Conservation (phyloP, 1,140 invertebrate species). For the Stenopsyche tienmushanensis region DNA sequence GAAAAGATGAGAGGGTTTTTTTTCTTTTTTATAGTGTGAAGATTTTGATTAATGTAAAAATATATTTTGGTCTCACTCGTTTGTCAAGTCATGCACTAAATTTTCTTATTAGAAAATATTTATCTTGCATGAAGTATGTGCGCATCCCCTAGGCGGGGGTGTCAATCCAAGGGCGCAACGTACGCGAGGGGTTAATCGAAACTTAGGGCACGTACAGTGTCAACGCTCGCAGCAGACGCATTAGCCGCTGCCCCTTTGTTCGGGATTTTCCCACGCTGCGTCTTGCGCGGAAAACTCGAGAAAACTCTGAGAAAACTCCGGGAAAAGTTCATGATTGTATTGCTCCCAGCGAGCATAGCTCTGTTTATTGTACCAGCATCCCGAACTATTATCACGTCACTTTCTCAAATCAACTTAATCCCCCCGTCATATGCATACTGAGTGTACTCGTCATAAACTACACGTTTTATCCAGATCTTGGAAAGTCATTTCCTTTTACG, state of each 20-base stretch:
- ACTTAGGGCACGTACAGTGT: slow-evolving; percentile 12
- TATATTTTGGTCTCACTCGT: too few species aligned
- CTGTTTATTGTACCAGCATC: neutral
- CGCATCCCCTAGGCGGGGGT: too few species aligned
- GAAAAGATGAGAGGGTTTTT: too few species aligned
- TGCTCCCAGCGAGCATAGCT: neutral
- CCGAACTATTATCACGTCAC: neutral
- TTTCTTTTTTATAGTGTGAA: too few species aligned
- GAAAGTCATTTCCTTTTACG: too few species aligned
- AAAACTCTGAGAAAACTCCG: slow-evolving; percentile 23
- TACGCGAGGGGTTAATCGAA: neutral
- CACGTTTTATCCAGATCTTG: too few species aligned
- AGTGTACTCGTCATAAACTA: too few species aligned
- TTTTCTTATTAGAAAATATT: too few species aligned
- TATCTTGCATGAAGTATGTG: too few species aligned
- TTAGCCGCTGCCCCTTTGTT: slow-evolving; percentile 28
- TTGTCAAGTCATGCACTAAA: too few species aligned
- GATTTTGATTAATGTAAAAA: too few species aligned
- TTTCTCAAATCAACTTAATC: neutral
- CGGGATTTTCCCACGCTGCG: slow-evolving; percentile 29
- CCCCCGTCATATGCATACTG: too few species aligned
- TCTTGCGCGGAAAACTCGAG: slow-evolving; percentile 1
- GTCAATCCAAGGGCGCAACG: neutral
- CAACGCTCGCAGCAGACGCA: slow-evolving; percentile 28
- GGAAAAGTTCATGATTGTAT: neutral